Evolutionary conservation across 2,888 invertebrate species (phyloP).

Genomic region (Cheilosia urbana): DNA sequence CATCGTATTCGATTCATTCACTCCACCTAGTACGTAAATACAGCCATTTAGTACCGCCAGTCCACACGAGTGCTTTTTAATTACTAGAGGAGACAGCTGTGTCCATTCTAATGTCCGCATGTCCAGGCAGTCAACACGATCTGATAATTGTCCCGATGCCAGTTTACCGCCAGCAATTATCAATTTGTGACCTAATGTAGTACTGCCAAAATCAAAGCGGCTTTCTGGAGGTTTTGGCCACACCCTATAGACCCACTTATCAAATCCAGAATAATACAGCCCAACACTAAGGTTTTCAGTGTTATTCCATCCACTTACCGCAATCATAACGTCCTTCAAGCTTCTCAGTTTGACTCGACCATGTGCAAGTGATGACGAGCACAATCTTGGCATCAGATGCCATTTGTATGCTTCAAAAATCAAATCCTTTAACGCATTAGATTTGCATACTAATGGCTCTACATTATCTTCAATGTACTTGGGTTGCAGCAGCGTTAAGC

Average conservation of each 20-base stretch:
- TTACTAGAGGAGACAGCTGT: neutral
- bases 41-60: neutral
- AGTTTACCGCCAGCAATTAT: neutral
- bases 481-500: neutral
- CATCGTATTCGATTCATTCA: accelerated
- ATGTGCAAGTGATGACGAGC: neutral
- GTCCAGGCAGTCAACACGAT: constrained; percentile 3
- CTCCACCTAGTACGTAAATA: neutral
- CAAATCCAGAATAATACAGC: neutral
- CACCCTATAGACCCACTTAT: neutral
- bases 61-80: neutral
- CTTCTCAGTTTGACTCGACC: neutral
- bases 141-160: neutral
- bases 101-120: neutral
- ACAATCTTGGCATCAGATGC: neutral
- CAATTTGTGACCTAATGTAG: neutral
- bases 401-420: neutral
- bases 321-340: neutral
- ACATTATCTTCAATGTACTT: neutral
- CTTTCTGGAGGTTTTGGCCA: neutral
- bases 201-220: neutral
- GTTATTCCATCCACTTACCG: neutral
- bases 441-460: neutral
- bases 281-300: neutral
- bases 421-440: neutral